Base-by-base conservation (phyloP, 2,888 invertebrate species). In the Hydroisotoma schaefferi region DNA sequence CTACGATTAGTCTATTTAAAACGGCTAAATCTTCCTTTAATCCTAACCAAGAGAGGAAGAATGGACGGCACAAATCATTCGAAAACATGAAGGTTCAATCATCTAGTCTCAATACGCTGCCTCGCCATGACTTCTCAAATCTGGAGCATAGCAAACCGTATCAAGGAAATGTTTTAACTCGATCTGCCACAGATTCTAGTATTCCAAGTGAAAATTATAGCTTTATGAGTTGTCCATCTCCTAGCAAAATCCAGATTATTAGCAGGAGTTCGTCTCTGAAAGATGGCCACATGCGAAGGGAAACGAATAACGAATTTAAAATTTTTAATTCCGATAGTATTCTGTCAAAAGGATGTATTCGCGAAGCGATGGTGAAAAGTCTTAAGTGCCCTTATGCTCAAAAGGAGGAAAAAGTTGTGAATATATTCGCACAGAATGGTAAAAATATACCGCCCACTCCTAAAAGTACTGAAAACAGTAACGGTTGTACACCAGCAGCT, bases 71-170 rank as follows among this genome's bases (percentile, higher is more conserved):
- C n/a, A 51, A 51, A 49, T 18, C 58, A 23, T 52, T 53, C 38
- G 49, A 33, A 28, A 29, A 55, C 26, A 48, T 51, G 37, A 58
- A 57, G 51, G 51, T 59, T 48, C 48, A 55, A 54, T 61, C 68
- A 55, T 68, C 69, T 72, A 72, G 70, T 72, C 70, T 68, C 48
- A 64, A 69, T 53, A 60, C 72, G 68, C 69, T 70, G 67, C 69
- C 72, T 37, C 58, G 61, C 40, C 22, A 37, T 27, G 43, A 60
- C 12, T 33, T 44, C 25, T 43, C 57, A 54, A 58, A 22, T 59
- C 53, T 5, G 55, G 52, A 44, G 22, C 20, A 6, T 46, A 8
- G 12, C 10, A 10, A 3, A 18, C 8, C 5, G 3, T 37, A 52
- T 27, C 48, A 54, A 43, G 44, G 55, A 18, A 47, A 57, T 37